Percentiles rank a stretch among this genome's conserved stretches.
Conservation (phyloP, 2,888 invertebrate genomes). For the Girardia tigrina region DNA sequence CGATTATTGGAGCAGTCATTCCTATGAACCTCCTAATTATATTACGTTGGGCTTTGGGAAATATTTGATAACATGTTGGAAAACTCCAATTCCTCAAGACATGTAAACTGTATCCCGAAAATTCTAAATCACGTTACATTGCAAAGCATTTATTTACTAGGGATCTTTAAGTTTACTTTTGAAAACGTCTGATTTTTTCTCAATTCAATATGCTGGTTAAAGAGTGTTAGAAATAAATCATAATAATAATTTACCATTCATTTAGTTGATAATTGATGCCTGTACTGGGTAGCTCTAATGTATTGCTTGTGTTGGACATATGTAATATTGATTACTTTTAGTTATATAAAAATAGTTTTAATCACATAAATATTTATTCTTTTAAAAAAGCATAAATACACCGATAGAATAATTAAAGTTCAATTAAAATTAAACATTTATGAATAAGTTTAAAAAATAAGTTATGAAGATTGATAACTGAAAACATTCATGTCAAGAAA, state of each 20-base stretch:
- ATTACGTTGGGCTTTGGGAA: neutral
- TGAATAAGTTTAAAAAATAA: too few relatives aligned
- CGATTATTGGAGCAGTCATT: constrained; percentile 13
- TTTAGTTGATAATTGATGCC: too few relatives aligned
- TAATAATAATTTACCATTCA: neutral
- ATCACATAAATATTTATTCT: too few relatives aligned
- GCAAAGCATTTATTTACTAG: constrained; percentile 13
- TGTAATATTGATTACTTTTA: too few relatives aligned
- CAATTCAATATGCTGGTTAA: constrained; percentile 12
- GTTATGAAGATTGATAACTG: too few relatives aligned
- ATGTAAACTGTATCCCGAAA: neutral
- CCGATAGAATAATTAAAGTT: too few relatives aligned
- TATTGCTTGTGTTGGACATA: too few relatives aligned
- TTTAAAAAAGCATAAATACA: too few relatives aligned
- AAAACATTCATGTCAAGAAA: too few relatives aligned
- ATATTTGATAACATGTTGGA: neutral
- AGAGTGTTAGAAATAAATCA: constrained; percentile 15
- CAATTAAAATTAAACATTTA: too few relatives aligned
- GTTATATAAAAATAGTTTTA: too few relatives aligned
- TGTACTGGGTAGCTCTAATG: too few relatives aligned
- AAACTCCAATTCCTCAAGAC: constrained; percentile 17
- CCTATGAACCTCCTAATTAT: neutral
- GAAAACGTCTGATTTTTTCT: constrained; percentile 13
- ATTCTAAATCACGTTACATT: neutral
- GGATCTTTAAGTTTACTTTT: constrained; percentile 13